Percentiles rank a stretch among this genome's conserved stretches.
Conservation (phyloP, 1,140 invertebrate species). For the Stegodyphus mimosarum region DNA sequence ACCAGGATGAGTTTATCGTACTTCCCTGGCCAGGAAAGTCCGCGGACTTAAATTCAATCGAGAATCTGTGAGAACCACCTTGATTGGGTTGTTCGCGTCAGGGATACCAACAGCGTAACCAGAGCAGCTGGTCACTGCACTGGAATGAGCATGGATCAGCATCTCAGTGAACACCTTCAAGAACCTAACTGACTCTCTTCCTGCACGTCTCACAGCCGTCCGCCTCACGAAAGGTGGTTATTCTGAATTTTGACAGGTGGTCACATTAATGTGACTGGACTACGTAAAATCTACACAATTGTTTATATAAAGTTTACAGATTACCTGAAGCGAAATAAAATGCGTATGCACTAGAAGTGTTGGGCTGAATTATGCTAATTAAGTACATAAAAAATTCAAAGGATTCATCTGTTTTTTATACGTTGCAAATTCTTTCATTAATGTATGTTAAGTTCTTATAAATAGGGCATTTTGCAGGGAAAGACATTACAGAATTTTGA, state of each 20-base stretch:
- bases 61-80: conserved; percentile 2
- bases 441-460: too few species aligned
- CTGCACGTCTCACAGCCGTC: not conserved
- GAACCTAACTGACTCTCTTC: not conserved
- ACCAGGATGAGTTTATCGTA: conserved; percentile 1
- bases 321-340: too few species aligned
- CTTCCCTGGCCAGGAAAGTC: not conserved
- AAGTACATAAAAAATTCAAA: too few species aligned
- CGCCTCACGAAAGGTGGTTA: not conserved
- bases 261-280: conserved; percentile 6
- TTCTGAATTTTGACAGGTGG: not conserved
- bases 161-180: not conserved
- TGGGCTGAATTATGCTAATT: too few species aligned
- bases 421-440: too few species aligned
- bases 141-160: not conserved
- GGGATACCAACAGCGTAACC: not conserved
- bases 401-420: too few species aligned
- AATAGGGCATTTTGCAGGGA: too few species aligned
- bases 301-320: too few species aligned
- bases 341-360: too few species aligned
- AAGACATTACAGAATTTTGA: too few species aligned
- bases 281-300: too few species aligned
- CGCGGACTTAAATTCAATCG: not conserved
- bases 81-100: conserved; percentile 8
- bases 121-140: not conserved